Conservation (phyloP, 2,888 invertebrate species). For the Auanema sp. region DNA sequence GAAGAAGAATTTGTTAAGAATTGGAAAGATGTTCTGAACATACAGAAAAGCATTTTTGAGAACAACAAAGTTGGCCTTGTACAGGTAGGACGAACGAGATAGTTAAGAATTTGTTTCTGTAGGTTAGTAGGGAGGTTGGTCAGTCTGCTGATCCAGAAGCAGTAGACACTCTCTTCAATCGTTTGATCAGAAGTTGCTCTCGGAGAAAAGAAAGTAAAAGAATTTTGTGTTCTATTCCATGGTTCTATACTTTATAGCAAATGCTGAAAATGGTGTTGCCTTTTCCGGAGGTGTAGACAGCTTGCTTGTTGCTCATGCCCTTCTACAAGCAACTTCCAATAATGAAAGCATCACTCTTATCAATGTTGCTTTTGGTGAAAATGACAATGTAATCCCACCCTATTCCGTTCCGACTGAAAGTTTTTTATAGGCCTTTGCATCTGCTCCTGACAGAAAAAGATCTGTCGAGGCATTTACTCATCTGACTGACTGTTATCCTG, state of each 20-base stretch:
- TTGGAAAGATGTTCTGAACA: constrained; percentile 1
- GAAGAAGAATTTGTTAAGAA: constrained; percentile 21
- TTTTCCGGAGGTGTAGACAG: constrained; percentile 98
- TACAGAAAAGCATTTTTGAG: too few species aligned
- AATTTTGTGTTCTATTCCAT: neutral
- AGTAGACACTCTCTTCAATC: neutral
- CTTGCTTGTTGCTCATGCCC: constrained; percentile 77
- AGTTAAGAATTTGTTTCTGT: neutral
- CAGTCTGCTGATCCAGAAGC: neutral
- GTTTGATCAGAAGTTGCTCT: neutral
- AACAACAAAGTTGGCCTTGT: too few species aligned
- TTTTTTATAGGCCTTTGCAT: neutral
- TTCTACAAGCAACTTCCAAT: constrained; percentile 64
- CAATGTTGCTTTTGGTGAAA: constrained; percentile 48
- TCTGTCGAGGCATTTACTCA: constrained; percentile 72
- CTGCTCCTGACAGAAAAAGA: constrained; percentile 41
- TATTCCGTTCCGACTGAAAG: neutral
- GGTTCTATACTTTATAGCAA: constrained; percentile 1
- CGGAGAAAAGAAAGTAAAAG: neutral
- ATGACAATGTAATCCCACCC: constrained; percentile 19
- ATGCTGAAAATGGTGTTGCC: constrained; percentile 73
- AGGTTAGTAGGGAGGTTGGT: constrained; percentile 8
- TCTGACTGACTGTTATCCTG: constrained; percentile 74
- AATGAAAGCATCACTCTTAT: constrained; percentile 63
- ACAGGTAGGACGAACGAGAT: too few species aligned